Evolutionary conservation across 2,797 vertebrate genomes (phyloP).

Genomic region (Buphagus erythrorhynchus): DNA sequence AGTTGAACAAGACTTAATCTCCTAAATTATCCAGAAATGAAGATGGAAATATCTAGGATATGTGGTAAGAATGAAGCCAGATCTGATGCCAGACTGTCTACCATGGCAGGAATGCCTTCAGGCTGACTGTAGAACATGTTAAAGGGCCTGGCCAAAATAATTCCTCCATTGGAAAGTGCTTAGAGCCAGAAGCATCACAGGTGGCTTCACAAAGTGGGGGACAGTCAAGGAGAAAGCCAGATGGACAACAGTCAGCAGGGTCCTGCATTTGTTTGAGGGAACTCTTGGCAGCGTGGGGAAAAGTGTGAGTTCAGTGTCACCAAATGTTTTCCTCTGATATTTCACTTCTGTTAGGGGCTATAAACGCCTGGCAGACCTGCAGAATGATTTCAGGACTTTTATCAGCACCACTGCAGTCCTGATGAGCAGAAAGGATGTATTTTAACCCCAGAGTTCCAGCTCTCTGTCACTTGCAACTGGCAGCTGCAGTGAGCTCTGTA

Average conservation of each 20-base stretch:
- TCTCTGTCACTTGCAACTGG: neutral
- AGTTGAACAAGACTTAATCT: conserved; percentile 64
- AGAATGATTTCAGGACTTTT: neutral
- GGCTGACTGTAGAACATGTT: neutral
- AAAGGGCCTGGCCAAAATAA: conserved; percentile 8
- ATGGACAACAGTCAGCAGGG: neutral
- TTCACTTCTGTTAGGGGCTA: neutral
- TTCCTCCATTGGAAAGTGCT: neutral
- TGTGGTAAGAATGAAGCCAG: conserved; percentile 47
- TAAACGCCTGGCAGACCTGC: neutral
- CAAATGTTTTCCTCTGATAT: neutral
- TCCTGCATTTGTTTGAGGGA: neutral
- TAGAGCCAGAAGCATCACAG: neutral
- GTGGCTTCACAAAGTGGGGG: neutral
- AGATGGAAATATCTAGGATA: conserved; percentile 62
- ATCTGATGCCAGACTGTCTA: conserved; percentile 61
- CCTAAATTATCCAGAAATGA: conserved; percentile 63
- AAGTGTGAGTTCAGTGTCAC: neutral
- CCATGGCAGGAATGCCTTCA: conserved; percentile 33
- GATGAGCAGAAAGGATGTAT: neutral
- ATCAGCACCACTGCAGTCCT: neutral
- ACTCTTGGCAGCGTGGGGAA: neutral
- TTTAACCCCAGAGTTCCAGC: neutral
- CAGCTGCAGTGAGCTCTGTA: neutral
- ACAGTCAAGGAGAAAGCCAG: neutral